These are phyloP conservation scores for Drosophila greeni DNA, from an alignment of 2,888 invertebrate species.

Conservation along the genomic window DNA sequence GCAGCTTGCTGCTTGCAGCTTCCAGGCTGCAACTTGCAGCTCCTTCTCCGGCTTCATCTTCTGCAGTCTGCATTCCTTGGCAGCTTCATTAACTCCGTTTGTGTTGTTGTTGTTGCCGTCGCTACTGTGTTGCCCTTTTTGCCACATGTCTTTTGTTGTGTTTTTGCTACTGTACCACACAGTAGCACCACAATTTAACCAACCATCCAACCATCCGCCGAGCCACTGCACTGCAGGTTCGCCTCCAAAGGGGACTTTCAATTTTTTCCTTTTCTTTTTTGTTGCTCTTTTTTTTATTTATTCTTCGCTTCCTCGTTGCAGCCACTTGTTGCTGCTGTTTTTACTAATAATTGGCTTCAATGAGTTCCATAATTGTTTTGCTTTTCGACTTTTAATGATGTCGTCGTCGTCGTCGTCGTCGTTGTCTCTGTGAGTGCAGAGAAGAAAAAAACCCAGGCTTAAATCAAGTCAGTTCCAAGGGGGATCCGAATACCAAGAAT, in stretches of 20 bases:
- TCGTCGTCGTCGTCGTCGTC: too few relatives aligned
- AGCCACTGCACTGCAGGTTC: background rate
- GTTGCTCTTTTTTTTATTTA: slow-evolving; percentile 11
- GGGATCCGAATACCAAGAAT: background rate
- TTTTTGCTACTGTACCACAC: slow-evolving; percentile 69
- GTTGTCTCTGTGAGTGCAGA: slow-evolving; percentile 21
- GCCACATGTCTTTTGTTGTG: slow-evolving; percentile 58
- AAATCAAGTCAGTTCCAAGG: too few relatives aligned
- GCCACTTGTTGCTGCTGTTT: slow-evolving; percentile 64
- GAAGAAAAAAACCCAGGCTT: background rate
- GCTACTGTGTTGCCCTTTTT: slow-evolving; percentile 62
- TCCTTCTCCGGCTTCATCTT: slow-evolving; percentile 13
- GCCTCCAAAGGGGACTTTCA: slow-evolving; percentile 50
- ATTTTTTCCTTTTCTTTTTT: slow-evolving; percentile 44
- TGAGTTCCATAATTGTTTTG: slow-evolving; percentile 77
- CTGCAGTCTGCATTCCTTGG: slow-evolving; percentile 57
- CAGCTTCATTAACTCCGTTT: slow-evolving; percentile 72
- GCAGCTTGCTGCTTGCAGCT: background rate
- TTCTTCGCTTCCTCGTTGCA: slow-evolving; percentile 29
- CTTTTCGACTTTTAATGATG: slow-evolving; percentile 73
- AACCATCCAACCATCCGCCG: slow-evolving; percentile 4
- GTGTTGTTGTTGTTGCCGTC: slow-evolving; percentile 40
- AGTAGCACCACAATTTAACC: slow-evolving; percentile 35
- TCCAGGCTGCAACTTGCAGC: slow-evolving; percentile 2
- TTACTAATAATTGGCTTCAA: slow-evolving; percentile 77